Base-by-base conservation (phyloP, 92 coral and sea anemone genomes). In the Paramuricea clavata region DNA sequence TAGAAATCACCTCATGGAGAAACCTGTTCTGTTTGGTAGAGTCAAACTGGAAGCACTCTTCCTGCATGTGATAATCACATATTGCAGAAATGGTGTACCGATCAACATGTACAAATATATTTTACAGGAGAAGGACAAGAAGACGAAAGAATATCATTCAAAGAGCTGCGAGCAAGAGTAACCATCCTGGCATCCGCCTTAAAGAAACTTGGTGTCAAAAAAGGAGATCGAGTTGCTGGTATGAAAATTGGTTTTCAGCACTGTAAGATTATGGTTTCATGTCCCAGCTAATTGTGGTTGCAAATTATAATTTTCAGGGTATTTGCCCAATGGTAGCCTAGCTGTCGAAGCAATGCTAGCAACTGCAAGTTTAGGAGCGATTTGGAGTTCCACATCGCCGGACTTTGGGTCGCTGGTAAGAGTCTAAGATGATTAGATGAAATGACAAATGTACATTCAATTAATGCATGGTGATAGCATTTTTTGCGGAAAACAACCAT, bases 381-480 rank as follows among this genome's bases (percentile, higher is more conserved):
- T 96, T 30, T 96, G 99, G 99, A 96, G 99, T 74, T 96, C 99
- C 22, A 94, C 99, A 19, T 96, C 99, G 56, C 99, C 99, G 16
- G 99, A 96, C 79, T 96, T 96, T 93, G 99, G 99, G 42, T 93
- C 90, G 21, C 69, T 89, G 81, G 98, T 95, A 89, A 57, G 90
- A 74, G 61, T 8, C 4, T 17, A 69, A 13, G 4, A 16, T 39
- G 44, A 39, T 39, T 39, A 39, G 4, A 10, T 39, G 4, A 39
- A 39, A 4, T 4, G 44, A 39, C 3, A 47, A 10, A 47, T 47
- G 52, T 47, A 47, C 17, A 36, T 36, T 36, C 3, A 3, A 36
- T 36, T 36, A n/a, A n/a, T 36, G 8, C 42, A 8, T 36, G 42
- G 42, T 36, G 42, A 36, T 36, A 3, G 3, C 4, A 36, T 36